phyloP scores from a whole-genome alignment of 1,140 invertebrate species.

The Drosophila azteca region DNA sequence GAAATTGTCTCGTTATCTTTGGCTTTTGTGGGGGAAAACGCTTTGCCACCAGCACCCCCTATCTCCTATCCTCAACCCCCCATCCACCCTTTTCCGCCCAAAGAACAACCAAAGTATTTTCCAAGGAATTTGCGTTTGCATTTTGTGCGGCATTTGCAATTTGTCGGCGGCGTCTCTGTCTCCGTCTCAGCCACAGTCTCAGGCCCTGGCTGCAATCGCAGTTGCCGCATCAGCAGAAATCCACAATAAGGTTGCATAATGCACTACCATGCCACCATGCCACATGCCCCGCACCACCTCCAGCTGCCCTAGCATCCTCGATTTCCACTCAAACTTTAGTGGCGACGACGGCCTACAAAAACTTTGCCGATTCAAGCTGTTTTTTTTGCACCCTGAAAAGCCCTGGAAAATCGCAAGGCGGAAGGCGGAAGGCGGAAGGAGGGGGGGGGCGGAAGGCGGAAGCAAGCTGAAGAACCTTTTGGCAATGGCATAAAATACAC shows the following conservation, averaged over 20 bases:
- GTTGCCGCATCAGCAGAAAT: conserved; percentile 59
- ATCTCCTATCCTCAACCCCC: no score
- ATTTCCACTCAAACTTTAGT: conserved; percentile 53
- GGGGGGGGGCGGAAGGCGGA: background rate
- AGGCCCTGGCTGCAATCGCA: conserved; percentile 20
- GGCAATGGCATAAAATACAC: conserved; percentile 65
- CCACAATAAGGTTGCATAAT: conserved; percentile 65
- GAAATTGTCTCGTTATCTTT: conserved; percentile 66
- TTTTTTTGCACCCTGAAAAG: conserved; percentile 17
- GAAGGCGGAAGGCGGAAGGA: background rate
- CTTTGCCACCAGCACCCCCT: background rate
- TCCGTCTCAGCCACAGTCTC: background rate
- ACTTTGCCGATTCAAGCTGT: conserved; percentile 63
- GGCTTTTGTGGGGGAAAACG: conserved; percentile 49
- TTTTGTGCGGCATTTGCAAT: conserved; percentile 65
- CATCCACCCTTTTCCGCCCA: background rate
- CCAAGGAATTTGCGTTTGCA: conserved; percentile 58
- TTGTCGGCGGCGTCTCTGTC: conserved; percentile 32
- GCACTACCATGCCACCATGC: conserved; percentile 17
- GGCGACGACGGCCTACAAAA: conserved; percentile 59
- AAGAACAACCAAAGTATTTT: conserved; percentile 42
- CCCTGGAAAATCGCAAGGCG: conserved; percentile 6
- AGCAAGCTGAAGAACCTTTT: conserved; percentile 49
- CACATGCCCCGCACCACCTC: background rate
- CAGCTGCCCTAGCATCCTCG: conserved; percentile 1